Conservation (phyloP, 2,113 vertebrate genomes). For the Xenopus laevis region DNA sequence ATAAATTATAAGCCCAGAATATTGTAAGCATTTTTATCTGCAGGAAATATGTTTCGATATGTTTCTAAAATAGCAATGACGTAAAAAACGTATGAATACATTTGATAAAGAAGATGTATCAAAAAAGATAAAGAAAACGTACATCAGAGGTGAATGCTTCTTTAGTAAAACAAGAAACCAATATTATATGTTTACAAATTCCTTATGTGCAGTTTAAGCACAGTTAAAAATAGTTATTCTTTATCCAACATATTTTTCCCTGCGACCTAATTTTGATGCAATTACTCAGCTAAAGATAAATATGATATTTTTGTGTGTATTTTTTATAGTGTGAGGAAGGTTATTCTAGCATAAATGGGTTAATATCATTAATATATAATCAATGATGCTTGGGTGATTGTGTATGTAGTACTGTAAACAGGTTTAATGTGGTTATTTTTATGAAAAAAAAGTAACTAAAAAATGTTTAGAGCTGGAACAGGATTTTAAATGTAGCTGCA, state of each 20-base stretch:
- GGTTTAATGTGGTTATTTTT: conserved; percentile 81
- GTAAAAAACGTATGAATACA: too few relatives aligned
- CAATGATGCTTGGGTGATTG: conserved; percentile 91
- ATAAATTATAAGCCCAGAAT: too few relatives aligned
- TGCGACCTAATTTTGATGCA: conserved; percentile 63
- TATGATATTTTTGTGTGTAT: conserved; percentile 43
- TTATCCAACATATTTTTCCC: conserved; percentile 45
- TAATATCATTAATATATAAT: conserved; percentile 74
- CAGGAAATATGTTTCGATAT: too few relatives aligned
- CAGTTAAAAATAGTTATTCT: too few relatives aligned
- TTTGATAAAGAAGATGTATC: too few relatives aligned
- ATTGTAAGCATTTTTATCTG: too few relatives aligned
- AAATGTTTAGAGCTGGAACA: conserved; percentile 83
- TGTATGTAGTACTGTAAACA: conserved; percentile 88
- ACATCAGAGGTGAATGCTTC: background rate
- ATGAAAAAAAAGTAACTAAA: conserved; percentile 81
- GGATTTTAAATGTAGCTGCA: conserved; percentile 72
- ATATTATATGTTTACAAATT: conserved; percentile 27
- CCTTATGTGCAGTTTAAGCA: conserved; percentile 17
- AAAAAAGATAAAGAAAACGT: background rate
- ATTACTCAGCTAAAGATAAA: conserved; percentile 51
- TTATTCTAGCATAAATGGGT: conserved; percentile 72
- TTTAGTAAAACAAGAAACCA: background rate
- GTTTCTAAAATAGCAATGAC: too few relatives aligned
- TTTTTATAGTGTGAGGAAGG: conserved; percentile 60